A percentile compares a stretch with the other conserved stretches of the same genome.
phyloP scores from a whole-genome alignment of 2,113 vertebrate genomes.

The Holacanthus passer region DNA sequence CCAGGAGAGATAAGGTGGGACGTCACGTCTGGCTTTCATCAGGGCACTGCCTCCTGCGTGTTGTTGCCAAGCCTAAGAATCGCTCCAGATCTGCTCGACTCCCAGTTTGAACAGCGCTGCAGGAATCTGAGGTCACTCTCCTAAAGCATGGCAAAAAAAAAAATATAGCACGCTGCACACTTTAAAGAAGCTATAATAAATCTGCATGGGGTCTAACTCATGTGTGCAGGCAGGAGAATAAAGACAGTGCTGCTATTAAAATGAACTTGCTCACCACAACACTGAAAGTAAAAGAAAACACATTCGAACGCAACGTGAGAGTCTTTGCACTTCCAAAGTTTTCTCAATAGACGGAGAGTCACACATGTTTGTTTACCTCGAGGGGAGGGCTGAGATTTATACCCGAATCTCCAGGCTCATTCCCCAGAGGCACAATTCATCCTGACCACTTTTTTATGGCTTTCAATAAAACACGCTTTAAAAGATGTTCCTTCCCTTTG shows the following conservation, averaged over 20 bases:
- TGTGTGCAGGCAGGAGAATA: neutral
- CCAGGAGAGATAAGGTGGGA: constrained; percentile 80
- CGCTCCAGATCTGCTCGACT: constrained; percentile 47
- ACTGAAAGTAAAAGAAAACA: constrained; percentile 9
- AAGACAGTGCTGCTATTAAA: constrained; percentile 36
- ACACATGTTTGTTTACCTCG: constrained; percentile 63
- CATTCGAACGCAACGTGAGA: constrained; percentile 4
- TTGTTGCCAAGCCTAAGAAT: constrained; percentile 35
- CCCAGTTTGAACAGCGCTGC: constrained; percentile 56
- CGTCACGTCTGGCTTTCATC: constrained; percentile 82
- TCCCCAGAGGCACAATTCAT: constrained; percentile 65
- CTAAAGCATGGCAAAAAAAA: constrained; percentile 36
- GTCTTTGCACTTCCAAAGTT: neutral
- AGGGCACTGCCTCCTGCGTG: constrained; percentile 64
- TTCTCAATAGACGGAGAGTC: constrained; percentile 15
- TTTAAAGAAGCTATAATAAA: constrained; percentile 35
- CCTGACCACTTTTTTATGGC: constrained; percentile 67
- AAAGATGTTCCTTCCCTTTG: constrained; percentile 70
- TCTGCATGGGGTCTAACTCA: constrained; percentile 17
- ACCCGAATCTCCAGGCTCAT: constrained; percentile 30
- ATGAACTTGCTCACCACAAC: constrained; percentile 20
- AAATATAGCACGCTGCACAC: constrained; percentile 20
- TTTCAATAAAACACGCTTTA: constrained; percentile 77
- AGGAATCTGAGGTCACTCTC: constrained; percentile 63
- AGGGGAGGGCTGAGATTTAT: constrained; percentile 53